A percentile compares a stretch with the other conserved stretches of the same genome.
Conservation (phyloP, 64 coral and sea anemone genomes). For the Pocillopora verrucosa region DNA sequence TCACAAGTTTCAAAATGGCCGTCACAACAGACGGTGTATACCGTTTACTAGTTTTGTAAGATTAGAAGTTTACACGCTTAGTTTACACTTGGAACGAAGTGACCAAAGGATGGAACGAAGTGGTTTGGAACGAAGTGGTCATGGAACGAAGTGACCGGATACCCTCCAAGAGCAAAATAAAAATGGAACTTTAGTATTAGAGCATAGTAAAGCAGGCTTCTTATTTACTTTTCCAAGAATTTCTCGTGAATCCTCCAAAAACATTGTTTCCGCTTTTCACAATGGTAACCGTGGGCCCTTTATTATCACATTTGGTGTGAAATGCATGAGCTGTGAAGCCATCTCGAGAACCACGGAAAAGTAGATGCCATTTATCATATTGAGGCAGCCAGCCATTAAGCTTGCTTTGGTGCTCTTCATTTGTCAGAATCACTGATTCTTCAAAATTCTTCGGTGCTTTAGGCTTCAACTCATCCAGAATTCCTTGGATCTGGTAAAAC, state of each 20-base stretch:
- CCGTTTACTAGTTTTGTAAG: no score
- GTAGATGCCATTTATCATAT: background rate
- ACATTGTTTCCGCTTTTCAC: constrained; percentile 10
- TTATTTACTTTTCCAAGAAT: constrained; percentile 46
- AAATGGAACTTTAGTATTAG: background rate
- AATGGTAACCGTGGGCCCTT: constrained; percentile 25
- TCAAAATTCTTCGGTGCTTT: background rate
- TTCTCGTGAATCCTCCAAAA: constrained; percentile 45
- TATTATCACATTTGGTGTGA: constrained; percentile 36
- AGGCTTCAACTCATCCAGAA: background rate
- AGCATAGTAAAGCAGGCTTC: background rate
- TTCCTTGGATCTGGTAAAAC: background rate
- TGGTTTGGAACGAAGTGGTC: no score
- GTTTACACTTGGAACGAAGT: no score
- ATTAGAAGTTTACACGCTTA: no score
- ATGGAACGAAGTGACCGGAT: no score
- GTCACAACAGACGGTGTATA: no score
- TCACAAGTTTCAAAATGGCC: no score
- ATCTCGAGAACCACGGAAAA: constrained; percentile 8
- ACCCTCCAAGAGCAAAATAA: no score
- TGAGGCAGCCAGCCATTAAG: background rate
- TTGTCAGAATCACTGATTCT: background rate
- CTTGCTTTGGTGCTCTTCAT: background rate
- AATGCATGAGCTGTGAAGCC: constrained; percentile 30
- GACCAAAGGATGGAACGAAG: no score